Evolutionary conservation across 2,113 vertebrate genomes (phyloP), one percentile per base, ranked within the genome.

Genomic region (Pelecanoides urinatrix): DNA sequence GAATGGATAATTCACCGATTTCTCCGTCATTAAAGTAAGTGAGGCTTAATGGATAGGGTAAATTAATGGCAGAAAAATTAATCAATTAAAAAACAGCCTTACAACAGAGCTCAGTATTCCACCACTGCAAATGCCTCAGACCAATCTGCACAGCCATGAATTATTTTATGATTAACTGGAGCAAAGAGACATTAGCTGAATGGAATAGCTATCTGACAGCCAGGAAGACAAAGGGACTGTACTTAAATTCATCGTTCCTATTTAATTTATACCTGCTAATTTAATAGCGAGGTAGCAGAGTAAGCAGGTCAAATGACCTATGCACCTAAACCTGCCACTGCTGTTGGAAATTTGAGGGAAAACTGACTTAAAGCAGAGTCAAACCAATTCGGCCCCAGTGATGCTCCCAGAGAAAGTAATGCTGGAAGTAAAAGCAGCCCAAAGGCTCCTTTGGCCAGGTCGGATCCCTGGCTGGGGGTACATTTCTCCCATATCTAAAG

Each of bases 401-500:
- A 76, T 73, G 67, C 63, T 86, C 65, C 38, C 10, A 56, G 38
- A 53, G 52, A 72, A 81, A 62, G 21, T 6, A 23, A 40, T 0
- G 19, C 45, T 65, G 63, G 53, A 67, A 50, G 78, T 11, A n/a
- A 66, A 71, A 62, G 74, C 45, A 74, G 74, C 74, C 30, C n/a
- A 44, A 53, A 27, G 56, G 56, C n/a, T 36, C 29, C n/a, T 72
- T 16, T 10, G 45, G 68, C 23, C 42, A 32, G 38, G 29, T 18
- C 1, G 5, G 52, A 72, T 17, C 63, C 45, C 50, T 45, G 59
- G n/a, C 66, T 38, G 21, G 18, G 22, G 26, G 12, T 42, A 67
- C 0, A 0, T 18, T n/a, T 27, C 22, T 47, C 71, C 36, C 3
- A 0, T 4, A 65, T 7, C 25, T 18, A 19, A 59, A 29, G 30